Evolutionary conservation across 1,140 invertebrate genomes (phyloP).

Genomic region (Drosophila equinoxialis): DNA sequence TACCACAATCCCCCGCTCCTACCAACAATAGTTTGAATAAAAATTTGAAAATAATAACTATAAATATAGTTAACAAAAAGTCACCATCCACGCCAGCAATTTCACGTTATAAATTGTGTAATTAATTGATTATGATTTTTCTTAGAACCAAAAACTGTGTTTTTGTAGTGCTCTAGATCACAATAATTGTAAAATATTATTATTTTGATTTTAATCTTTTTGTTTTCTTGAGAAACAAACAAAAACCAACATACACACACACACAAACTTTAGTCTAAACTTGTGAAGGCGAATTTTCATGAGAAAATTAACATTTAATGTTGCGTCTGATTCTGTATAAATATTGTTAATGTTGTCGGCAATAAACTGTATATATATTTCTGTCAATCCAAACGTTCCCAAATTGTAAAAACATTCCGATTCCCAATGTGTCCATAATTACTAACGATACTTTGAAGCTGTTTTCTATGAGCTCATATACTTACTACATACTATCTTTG

Average conservation of each 20-base stretch:
- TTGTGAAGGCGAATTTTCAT: background rate
- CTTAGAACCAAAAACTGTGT: constrained; percentile 42
- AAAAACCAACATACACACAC: too few relatives aligned
- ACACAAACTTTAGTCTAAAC: background rate
- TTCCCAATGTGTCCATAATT: constrained; percentile 19
- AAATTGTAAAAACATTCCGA: constrained; percentile 36
- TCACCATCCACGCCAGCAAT: constrained; percentile 36
- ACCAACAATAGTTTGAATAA: constrained; percentile 16
- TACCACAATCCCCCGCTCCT: background rate
- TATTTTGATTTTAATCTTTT: background rate
- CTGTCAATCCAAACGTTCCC: constrained; percentile 26
- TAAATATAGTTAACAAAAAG: constrained; percentile 45
- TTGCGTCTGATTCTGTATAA: background rate
- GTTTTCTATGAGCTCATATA: background rate
- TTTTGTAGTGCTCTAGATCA: constrained; percentile 64
- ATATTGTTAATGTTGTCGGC: background rate
- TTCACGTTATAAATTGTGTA: constrained; percentile 17
- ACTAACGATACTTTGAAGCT: background rate
- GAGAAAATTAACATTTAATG: background rate
- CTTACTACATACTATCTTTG: background rate
- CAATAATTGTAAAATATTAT: constrained; percentile 24
- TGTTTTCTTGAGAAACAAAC: background rate
- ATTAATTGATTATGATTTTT: constrained; percentile 25
- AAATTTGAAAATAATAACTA: constrained; percentile 27
- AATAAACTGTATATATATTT: constrained; percentile 1